Conservation (phyloP, 2,888 invertebrate species). For the Hemithea aestivaria region DNA sequence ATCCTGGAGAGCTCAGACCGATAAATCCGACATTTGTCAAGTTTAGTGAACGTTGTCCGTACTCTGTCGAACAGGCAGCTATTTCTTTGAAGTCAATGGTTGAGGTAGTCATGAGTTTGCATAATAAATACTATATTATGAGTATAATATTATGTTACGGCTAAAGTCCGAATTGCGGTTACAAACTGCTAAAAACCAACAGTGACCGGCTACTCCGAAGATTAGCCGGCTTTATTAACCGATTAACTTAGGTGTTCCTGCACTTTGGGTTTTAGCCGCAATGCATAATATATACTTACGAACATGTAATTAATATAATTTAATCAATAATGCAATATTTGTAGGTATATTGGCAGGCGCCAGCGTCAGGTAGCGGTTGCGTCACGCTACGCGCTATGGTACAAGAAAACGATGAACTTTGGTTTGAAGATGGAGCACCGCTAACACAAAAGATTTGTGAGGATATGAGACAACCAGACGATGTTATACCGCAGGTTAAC, state of each 20-base stretch:
- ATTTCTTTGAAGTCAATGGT: conserved; percentile 48
- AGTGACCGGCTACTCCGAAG: too few species aligned
- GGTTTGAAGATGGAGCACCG: conserved; percentile 65
- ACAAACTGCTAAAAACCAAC: too few species aligned
- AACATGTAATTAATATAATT: too few species aligned
- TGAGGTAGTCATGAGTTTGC: too few species aligned
- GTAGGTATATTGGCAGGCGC: conserved; percentile 70
- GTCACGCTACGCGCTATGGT: conserved; percentile 67
- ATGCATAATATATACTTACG: too few species aligned
- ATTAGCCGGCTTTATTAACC: too few species aligned
- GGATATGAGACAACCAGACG: conserved; percentile 64
- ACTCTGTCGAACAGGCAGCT: conserved; percentile 61
- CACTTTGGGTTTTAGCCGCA: too few species aligned
- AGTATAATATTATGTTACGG: too few species aligned
- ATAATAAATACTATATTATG: neutral
- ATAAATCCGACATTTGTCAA: conserved; percentile 43
- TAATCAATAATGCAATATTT: neutral
- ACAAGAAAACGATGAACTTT: conserved; percentile 55
- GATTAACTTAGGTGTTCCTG: too few species aligned
- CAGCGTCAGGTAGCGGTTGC: conserved; percentile 59
- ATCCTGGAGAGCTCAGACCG: conserved; percentile 58
- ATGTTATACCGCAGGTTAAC: conserved; percentile 56
- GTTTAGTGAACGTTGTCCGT: conserved; percentile 60
- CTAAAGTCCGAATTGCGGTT: too few species aligned
- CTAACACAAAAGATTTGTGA: conserved; percentile 57